A percentile compares a stretch with the other conserved stretches of the same genome.
phyloP scores from a whole-genome alignment of 2,113 vertebrate genomes.

The Lonchura striata region DNA sequence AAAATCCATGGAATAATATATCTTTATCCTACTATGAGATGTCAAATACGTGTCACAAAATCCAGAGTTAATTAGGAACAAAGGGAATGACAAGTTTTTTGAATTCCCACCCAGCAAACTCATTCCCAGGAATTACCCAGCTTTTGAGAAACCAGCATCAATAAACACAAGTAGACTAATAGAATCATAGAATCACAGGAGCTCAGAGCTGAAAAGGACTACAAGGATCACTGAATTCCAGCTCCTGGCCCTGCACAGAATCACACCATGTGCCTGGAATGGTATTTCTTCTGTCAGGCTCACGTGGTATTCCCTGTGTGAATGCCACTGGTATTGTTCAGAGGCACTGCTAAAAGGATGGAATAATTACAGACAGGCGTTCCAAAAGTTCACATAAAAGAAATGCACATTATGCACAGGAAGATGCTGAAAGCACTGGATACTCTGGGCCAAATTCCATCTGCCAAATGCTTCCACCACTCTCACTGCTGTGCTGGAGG shows the following conservation, averaged over 20 bases:
- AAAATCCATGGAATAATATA: neutral
- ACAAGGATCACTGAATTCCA: neutral
- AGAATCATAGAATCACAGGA: neutral
- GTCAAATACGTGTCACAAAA: fast-evolving
- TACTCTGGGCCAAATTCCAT: neutral
- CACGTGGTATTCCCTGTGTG: neutral
- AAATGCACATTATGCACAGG: neutral
- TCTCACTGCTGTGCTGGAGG: neutral
- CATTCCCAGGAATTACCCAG: neutral
- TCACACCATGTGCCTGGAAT: neutral
- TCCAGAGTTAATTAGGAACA: neutral
- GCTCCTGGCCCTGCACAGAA: neutral
- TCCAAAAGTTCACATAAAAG: neutral
- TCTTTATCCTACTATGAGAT: neutral
- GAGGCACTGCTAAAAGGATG: neutral
- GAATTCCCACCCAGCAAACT: neutral
- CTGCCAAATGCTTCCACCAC: neutral
- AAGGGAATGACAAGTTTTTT: neutral
- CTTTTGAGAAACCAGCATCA: neutral
- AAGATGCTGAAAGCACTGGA: neutral
- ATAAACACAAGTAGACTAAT: neutral
- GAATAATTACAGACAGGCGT: neutral
- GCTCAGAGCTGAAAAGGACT: neutral
- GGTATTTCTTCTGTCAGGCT: neutral
- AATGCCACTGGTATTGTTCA: neutral